phyloP scores from a whole-genome alignment of 2,888 invertebrate genomes.

The Phaonia tiefii region DNA sequence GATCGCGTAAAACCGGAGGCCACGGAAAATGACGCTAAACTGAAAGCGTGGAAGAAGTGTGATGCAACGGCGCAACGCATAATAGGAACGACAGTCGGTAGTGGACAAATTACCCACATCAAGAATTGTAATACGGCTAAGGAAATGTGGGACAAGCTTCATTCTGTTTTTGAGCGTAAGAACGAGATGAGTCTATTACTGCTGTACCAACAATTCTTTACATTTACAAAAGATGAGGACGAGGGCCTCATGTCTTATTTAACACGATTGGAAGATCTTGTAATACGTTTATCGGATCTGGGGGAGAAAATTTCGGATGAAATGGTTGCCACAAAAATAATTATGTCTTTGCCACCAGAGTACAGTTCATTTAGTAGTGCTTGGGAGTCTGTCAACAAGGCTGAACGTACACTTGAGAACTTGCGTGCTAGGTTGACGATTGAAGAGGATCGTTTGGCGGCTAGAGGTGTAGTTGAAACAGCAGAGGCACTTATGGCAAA shows the following conservation, averaged over 20 bases:
- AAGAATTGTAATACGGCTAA: too few species aligned
- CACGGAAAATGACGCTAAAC: too few species aligned
- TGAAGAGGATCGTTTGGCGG: too few species aligned
- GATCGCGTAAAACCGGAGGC: too few species aligned
- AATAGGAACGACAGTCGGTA: too few species aligned
- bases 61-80: too few species aligned
- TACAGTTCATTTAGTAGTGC: not conserved
- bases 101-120: too few species aligned
- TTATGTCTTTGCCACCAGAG: not conserved
- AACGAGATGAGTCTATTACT: too few species aligned
- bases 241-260: not conserved
- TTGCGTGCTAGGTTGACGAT: not conserved
- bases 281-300: not conserved
- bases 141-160: too few species aligned
- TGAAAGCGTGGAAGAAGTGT: too few species aligned
- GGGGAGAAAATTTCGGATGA: not conserved
- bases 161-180: too few species aligned
- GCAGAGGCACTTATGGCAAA: slow-evolving; percentile 7
- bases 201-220: too few species aligned
- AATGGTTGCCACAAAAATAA: slow-evolving; percentile 6
- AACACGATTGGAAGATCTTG: slow-evolving; percentile 1
- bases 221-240: slow-evolving; percentile 9
- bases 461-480: not conserved
- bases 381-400: not conserved
- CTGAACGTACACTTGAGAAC: slow-evolving; percentile 2